These are phyloP conservation scores for Plutomurus gul DNA, from an alignment of 1,140 invertebrate genomes.

Conservation along the genomic window DNA sequence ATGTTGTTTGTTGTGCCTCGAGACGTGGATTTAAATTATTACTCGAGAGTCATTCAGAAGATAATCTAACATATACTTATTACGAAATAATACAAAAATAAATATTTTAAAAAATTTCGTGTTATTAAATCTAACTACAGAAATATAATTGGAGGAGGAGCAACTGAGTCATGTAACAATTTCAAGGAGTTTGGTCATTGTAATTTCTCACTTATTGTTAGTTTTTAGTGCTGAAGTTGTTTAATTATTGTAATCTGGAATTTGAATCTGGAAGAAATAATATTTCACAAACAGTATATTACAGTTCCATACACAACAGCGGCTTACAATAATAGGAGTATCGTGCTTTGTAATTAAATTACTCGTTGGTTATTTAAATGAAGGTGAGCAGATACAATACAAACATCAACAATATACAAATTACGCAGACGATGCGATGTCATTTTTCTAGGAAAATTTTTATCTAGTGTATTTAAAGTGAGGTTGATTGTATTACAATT, in stretches of 20 bases:
- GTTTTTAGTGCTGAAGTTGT: background rate
- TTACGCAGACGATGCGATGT: background rate
- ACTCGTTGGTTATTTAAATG: too few species aligned
- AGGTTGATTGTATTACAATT: constrained; percentile 14
- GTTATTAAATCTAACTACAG: constrained; percentile 1
- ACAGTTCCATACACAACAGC: too few species aligned
- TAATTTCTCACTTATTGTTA: too few species aligned
- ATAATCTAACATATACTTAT: background rate
- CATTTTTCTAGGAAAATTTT: background rate
- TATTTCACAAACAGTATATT: too few species aligned
- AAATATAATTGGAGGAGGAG: too few species aligned
- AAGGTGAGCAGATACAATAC: too few species aligned
- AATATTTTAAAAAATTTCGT: background rate
- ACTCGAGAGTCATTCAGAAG: background rate
- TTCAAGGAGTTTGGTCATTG: too few species aligned
- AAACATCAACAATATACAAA: too few species aligned
- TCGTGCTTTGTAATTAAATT: too few species aligned
- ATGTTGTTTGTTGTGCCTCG: background rate
- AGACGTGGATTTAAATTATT: background rate
- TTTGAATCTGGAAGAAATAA: background rate
- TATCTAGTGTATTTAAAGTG: background rate
- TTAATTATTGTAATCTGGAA: background rate
- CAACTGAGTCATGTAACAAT: too few species aligned
- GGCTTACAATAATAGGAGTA: too few species aligned
- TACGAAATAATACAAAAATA: background rate